Base-by-base conservation (phyloP, 2,888 invertebrate genomes). In the Graphium colonna region DNA sequence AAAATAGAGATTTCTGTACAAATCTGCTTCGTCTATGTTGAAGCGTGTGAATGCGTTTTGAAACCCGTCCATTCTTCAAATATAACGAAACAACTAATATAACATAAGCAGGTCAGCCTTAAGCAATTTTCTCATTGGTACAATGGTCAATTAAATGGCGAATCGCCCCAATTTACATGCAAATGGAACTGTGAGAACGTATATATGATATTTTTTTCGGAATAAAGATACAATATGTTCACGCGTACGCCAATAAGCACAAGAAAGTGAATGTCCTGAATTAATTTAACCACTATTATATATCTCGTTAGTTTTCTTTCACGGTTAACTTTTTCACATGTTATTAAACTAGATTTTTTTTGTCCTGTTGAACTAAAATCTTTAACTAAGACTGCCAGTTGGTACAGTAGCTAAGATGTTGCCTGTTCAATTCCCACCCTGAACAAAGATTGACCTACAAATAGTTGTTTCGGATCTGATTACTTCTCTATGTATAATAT, bases 141-240 rank as follows among this genome's bases (percentile, higher is more conserved):
- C 85, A 88, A 88, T 88, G 83, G 82, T 78, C 86, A 84, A 82
- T 86, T 87, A 84, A 69, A 76, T 69, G 49, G 73, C 72, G 64
- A 77, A 72, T 71, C 73, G 71, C 65, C 69, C 73, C 66, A 69
- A 68, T 73, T 71, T 65, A 61, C 58, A 64, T 65, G 62, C 61
- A 71, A 70, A 67, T 12, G 18, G 64, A 67, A 67, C 70, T 75
- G 77, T 80, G 79, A 62, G 79, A 77, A 67, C 38, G 49, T 44
- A 49, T 62, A 52, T 40, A 33, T 36, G 16, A 17, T 41, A 41
- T 17, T 18, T 38, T 43, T 45, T 49, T 15, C 38, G 26, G 12
- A 49, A 49, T 12, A 12, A 31, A 31, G 40, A 10, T 31, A 10
- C 31, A 9, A 31, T 31, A 31, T 31, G 10, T 31, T 31, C 31